Conservation (phyloP, 2,888 invertebrate species). For the Plebejus anna region DNA sequence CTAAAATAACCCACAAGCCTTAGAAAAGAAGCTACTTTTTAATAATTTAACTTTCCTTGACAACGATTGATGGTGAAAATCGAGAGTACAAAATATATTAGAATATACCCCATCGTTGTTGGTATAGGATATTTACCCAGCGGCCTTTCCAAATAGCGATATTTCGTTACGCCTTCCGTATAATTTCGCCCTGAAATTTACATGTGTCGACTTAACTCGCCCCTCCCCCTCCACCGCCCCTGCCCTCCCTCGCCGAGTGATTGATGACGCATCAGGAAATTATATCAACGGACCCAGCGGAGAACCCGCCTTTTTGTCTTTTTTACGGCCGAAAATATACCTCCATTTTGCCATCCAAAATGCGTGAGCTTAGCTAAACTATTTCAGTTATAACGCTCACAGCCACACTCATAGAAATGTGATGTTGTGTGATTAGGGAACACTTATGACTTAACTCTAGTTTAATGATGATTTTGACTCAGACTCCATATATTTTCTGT, state of each 20-base stretch:
- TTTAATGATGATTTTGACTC: too few relatives aligned
- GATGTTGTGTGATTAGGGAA: too few relatives aligned
- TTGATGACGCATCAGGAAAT: conserved; percentile 70
- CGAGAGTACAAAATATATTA: conserved; percentile 1
- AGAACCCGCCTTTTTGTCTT: conserved; percentile 38
- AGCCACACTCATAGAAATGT: not conserved
- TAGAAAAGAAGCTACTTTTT: not conserved
- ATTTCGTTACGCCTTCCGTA: conserved; percentile 53
- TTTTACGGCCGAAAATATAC: conserved; percentile 14
- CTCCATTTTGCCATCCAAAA: conserved; percentile 15
- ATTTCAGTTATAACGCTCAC: not conserved
- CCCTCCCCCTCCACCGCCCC: conserved; percentile 50
- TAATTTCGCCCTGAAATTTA: conserved; percentile 71
- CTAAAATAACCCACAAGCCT: too few relatives aligned
- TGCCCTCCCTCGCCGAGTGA: conserved; percentile 61
- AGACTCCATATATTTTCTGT: too few relatives aligned
- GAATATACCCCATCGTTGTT: conserved; percentile 13
- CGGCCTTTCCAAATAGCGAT: conserved; percentile 38
- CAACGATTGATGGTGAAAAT: conserved; percentile 17
- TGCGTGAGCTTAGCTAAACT: conserved; percentile 29
- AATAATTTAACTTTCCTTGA: not conserved
- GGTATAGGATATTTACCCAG: conserved; percentile 27
- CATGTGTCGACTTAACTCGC: conserved; percentile 76
- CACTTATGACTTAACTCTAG: too few relatives aligned
- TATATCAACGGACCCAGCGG: conserved; percentile 48